Evolutionary conservation across 2,888 invertebrate genomes (phyloP), one percentile per base, ranked within the genome.

Genomic region (Pasiphila rectangulata): DNA sequence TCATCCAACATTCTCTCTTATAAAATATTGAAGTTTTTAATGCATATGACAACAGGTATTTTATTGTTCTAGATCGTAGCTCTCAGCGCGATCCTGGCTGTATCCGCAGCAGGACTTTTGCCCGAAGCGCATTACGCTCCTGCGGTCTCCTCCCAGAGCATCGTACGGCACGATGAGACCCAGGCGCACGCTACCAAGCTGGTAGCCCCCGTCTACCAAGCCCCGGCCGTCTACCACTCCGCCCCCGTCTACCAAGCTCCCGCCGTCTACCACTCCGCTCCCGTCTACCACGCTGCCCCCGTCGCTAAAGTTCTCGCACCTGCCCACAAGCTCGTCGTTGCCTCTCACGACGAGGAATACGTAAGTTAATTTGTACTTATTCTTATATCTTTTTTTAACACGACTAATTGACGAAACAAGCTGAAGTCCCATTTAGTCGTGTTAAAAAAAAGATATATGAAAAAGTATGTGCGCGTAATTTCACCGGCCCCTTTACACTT

Each of bases 41-140:
- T n/a, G n/a, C n/a, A n/a, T 10, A 2, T 17, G n/a, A n/a, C n/a
- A n/a, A n/a, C n/a, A n/a, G n/a, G n/a, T n/a, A n/a, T n/a, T 4
- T 7, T 7, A 10, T 41, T 37, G 1, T 54, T 67, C 5, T 64
- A 86, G 85, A 67, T 85, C 34, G 38, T 84, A 24, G 63, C 74
- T 37, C 25, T 89, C 57, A 70, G 80, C 68, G 79, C 83, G 42
- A 63, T 87, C 47, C 52, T 88, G 67, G 83, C 83, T 25, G 76
- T 90, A 29, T 76, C 87, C 16, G 55, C 71, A 17, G 84, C 83
- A 15, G 83, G 83, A 36, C 72, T 84, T 35, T 56, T 85, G 51
- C 72, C 82, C 1, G 64, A 59, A 10, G 59, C 90, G 1, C 86
- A 87, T 63, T 81, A 83, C 59, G 74, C 83, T 15, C 61, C 74